Evolutionary conservation across 2,888 invertebrate genomes (phyloP).

Genomic region (Drosophila peninsularis): DNA sequence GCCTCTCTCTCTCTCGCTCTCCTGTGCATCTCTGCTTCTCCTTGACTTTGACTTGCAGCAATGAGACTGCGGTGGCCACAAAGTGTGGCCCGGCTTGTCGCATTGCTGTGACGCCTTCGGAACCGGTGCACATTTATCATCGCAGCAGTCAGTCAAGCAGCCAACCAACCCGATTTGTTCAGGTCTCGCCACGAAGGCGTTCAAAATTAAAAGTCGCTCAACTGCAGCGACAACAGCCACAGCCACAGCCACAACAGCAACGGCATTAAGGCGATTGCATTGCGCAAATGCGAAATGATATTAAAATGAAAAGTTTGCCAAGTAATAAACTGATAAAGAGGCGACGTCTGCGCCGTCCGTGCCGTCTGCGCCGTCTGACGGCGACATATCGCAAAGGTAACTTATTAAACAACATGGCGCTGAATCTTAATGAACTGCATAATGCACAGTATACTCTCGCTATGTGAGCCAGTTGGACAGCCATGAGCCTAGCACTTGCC

Average conservation of each 20-base stretch:
- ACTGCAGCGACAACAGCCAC: constrained; percentile 44
- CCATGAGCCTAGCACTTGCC: no score
- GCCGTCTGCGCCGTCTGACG: constrained; percentile 75
- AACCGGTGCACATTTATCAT: constrained; percentile 77
- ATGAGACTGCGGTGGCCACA: constrained; percentile 6
- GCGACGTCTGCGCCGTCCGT: constrained; percentile 76
- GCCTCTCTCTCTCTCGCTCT: background rate
- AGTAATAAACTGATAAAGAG: constrained; percentile 81
- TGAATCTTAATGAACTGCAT: constrained; percentile 48
- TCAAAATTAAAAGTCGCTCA: constrained; percentile 82
- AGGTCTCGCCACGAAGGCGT: constrained; percentile 77
- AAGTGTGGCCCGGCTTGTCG: constrained; percentile 28
- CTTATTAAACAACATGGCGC: constrained; percentile 80
- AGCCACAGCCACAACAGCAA: constrained; percentile 23
- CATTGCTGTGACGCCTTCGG: constrained; percentile 44
- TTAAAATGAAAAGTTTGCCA: constrained; percentile 81
- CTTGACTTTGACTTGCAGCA: constrained; percentile 47
- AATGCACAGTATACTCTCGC: constrained; percentile 4
- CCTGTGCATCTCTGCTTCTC: background rate
- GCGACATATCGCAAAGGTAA: constrained; percentile 78
- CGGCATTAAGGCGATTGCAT: constrained; percentile 61
- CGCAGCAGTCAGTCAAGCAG: constrained; percentile 61
- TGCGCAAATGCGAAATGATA: constrained; percentile 75
- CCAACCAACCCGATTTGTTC: constrained; percentile 71
- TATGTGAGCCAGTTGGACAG: background rate